Evolutionary conservation across 2,797 vertebrate genomes (phyloP).

Genomic region (Lates japonicus): DNA sequence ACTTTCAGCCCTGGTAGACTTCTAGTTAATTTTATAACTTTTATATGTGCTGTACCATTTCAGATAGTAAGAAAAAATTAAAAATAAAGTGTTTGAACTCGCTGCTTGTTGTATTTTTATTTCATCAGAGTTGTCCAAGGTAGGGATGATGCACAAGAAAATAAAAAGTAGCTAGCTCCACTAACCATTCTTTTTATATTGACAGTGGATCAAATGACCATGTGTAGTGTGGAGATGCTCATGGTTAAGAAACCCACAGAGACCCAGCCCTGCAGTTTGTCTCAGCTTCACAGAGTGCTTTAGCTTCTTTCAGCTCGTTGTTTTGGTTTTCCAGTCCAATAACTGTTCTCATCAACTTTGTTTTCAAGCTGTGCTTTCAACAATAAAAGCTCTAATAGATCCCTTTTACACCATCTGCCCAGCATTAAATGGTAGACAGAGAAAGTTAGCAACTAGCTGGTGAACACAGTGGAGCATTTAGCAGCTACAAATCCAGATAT

Average conservation of each 20-base stretch:
- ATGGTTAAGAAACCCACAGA: background rate
- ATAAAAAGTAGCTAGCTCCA: background rate
- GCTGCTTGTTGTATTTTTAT: constrained; percentile 6
- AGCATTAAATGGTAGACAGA: background rate
- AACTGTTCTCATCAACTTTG: too few species aligned
- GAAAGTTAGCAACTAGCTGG: too few species aligned
- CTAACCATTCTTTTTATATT: background rate
- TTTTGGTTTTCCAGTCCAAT: too few species aligned
- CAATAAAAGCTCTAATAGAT: too few species aligned
- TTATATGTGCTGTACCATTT: constrained; percentile 77
- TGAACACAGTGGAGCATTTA: background rate
- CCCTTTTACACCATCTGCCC: too few species aligned
- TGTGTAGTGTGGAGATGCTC: too few species aligned
- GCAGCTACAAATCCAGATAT: background rate
- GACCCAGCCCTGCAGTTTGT: background rate
- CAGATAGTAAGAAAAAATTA: constrained; percentile 61
- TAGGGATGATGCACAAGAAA: background rate
- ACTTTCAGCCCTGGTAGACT: constrained; percentile 28
- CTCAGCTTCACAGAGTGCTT: background rate
- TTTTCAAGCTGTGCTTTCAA: too few species aligned
- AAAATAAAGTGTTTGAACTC: constrained; percentile 53
- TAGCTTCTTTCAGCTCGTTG: background rate
- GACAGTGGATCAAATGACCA: background rate
- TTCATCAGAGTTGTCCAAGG: background rate
- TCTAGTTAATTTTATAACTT: constrained; percentile 78